Percentiles rank a stretch among this genome's conserved stretches.
Conservation (phyloP, 2,113 vertebrate genomes). For the Solea senegalensis region DNA sequence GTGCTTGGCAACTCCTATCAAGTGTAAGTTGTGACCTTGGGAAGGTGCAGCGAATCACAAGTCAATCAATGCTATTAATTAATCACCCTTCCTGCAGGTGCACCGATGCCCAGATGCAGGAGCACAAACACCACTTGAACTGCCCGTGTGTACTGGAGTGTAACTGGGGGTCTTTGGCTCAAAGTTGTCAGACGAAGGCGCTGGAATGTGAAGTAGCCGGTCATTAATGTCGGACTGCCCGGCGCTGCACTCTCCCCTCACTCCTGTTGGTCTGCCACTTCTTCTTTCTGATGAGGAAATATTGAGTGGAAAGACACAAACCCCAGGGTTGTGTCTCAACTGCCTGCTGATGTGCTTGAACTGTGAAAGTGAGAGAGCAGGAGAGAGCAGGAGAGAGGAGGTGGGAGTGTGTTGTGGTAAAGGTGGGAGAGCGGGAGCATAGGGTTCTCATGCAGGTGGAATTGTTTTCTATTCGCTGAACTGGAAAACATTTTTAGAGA, state of each 20-base stretch:
- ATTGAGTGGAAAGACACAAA: slow-evolving; percentile 67
- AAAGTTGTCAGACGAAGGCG: slow-evolving; percentile 26
- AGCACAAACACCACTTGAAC: slow-evolving; percentile 10
- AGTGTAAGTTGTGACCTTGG: slow-evolving; percentile 42
- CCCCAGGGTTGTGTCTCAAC: slow-evolving; percentile 55
- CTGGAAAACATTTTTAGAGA: slow-evolving; percentile 69
- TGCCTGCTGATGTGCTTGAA: slow-evolving; percentile 61
- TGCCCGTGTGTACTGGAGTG: slow-evolving; percentile 3
- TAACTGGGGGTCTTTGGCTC: slow-evolving; percentile 10
- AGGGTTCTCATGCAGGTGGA: slow-evolving; percentile 65
- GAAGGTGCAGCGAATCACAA: slow-evolving; percentile 41
- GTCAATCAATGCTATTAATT: slow-evolving; percentile 66
- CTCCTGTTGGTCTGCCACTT: slow-evolving; percentile 57
- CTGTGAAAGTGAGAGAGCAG: slow-evolving; percentile 49
- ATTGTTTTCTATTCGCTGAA: slow-evolving; percentile 73
- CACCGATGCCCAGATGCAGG: not conserved
- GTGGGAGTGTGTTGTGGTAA: slow-evolving; percentile 45
- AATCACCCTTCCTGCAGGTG: slow-evolving; percentile 43
- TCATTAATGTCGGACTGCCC: slow-evolving; percentile 52
- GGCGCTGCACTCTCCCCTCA: slow-evolving; percentile 28
- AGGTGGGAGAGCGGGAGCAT: slow-evolving; percentile 57
- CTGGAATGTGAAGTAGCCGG: slow-evolving; percentile 22
- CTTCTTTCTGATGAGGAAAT: slow-evolving; percentile 68
- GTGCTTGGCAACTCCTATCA: slow-evolving; percentile 38
- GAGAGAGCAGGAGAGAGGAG: slow-evolving; percentile 14